Base-by-base conservation (phyloP, 2,797 vertebrate species). In the Garrulus glandarius region DNA sequence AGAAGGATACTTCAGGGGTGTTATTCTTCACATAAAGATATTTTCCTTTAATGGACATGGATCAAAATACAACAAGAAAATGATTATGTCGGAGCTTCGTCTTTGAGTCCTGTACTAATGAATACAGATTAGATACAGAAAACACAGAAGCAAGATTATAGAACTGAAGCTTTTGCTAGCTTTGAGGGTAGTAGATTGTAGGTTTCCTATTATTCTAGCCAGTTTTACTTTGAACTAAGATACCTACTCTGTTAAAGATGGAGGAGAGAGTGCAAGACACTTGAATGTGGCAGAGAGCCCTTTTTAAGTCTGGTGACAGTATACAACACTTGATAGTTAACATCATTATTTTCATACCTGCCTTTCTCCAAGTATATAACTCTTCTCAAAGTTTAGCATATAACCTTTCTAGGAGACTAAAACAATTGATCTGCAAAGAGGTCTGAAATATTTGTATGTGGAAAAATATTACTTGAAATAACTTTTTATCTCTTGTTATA, bases 21-120 rank as follows among this genome's bases (percentile, higher is more conserved):
- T 34, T 77, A 18, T 21, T 85, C 11, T 56, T 89, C 49, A 55
- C 15, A 26, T 46, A 75, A 63, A 5, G 5, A 1, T 78, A 17
- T 37, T 87, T 83, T 72, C 61, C 74, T 93, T 65, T 68, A 90
- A 34, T 72, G 50, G 67, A 21, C 14, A 37, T 64, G 19, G 59
- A 61, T 87, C 55, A 72, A 93, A 72, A 91, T 75, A 50, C 36
- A 95, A 85, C 36, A 95, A 84, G 69, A 39, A 83, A 87, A 88
- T 44, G 36, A 36, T 87, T 93, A 30, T 60, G 21, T 55, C 69
- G 59, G 63, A 85, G 72, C 72, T 87, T 89, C 24, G 32, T 75
- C 52, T 90, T 78, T 72, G 46, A 56, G 23, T 17, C 19, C 11
- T 74, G 7, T 61, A 44, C 7, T 37, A 47, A 65, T 32, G 23